These are phyloP conservation scores for Koerneria pararmatus DNA, from an alignment of 2,888 invertebrate species.

Conservation along the genomic window DNA sequence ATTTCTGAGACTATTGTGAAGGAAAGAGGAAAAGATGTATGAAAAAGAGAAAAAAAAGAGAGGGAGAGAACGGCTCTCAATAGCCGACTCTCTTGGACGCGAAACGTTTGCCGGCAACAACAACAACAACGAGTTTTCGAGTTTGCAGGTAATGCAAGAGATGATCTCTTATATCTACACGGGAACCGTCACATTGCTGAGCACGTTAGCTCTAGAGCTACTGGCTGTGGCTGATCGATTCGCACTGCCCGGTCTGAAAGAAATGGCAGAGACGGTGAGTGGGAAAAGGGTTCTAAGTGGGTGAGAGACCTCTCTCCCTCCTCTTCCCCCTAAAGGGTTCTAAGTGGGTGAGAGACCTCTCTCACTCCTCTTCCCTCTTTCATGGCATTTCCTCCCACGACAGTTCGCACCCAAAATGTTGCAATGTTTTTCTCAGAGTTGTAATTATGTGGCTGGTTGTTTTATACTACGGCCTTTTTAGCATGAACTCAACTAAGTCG, in stretches of 20 bases:
- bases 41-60: no score
- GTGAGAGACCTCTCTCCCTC: not conserved
- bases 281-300: not conserved
- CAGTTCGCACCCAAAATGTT: no score
- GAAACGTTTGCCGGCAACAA: no score
- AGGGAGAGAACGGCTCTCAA: no score
- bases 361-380: not conserved
- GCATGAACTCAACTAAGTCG: no score
- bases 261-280: conserved; percentile 53
- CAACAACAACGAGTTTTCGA: not conserved
- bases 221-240: conserved; percentile 57
- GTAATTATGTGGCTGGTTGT: no score
- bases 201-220: conserved; percentile 48
- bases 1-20: no score
- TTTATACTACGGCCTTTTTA: no score
- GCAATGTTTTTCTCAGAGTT: no score
- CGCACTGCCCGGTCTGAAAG: conserved; percentile 56
- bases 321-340: not conserved
- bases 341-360: not conserved
- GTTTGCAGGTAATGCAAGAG: conserved; percentile 47
- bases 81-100: no score
- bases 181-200: conserved; percentile 43
- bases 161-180: conserved; percentile 53
- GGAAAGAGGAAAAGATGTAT: no score
- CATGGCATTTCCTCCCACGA: no score